A percentile compares a stretch with the other conserved stretches of the same genome.
Evolutionary conservation across 2,797 vertebrate genomes (phyloP).

Genomic region (Pipistrellus nathusii): DNA sequence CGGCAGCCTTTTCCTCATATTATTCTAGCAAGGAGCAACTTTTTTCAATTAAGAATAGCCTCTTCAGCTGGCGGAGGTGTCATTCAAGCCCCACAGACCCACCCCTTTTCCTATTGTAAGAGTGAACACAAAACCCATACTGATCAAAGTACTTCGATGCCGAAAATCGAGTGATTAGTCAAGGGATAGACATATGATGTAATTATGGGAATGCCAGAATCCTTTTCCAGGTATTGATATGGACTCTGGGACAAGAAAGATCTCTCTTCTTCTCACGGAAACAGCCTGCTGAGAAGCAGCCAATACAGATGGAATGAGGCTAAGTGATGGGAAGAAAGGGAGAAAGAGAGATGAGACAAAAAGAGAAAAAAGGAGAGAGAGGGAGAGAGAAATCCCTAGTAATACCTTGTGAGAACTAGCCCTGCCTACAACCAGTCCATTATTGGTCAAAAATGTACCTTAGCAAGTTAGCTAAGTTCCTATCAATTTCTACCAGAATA

Average conservation of each 20-base stretch:
- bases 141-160: not conserved
- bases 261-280: not conserved
- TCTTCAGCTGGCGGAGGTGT: not conserved
- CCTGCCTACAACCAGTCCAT: not conserved
- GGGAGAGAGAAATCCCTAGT: not conserved
- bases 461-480: not conserved
- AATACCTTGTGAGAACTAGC: not conserved
- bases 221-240: not conserved
- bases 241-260: not conserved
- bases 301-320: not conserved
- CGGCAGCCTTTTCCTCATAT: not conserved
- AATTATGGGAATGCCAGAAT: not conserved
- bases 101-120: not conserved
- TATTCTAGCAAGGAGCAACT: not conserved
- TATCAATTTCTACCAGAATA: not conserved
- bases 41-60: slow-evolving; percentile 3
- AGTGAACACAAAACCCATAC: not conserved
- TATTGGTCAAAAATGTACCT: not conserved
- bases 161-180: not conserved
- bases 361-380: not conserved
- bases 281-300: not conserved
- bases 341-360: not conserved
- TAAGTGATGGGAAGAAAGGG: not conserved
- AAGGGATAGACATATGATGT: not conserved
- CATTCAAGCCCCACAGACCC: not conserved